phyloP scores from a whole-genome alignment of 2,888 invertebrate genomes.

The Tetramorium bicarinatum region DNA sequence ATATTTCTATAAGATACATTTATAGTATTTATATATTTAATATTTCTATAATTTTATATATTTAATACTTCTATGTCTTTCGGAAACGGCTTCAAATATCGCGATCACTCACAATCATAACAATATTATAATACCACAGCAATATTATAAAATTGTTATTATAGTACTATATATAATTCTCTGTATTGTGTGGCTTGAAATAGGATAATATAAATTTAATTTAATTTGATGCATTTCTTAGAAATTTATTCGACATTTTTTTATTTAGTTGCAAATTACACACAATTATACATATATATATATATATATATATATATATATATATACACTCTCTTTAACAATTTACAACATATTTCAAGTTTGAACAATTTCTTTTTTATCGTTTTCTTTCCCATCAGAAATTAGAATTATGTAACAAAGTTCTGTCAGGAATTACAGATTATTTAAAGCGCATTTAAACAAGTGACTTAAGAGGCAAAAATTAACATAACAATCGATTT shows the following conservation, averaged over 20 bases:
- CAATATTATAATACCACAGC: too few relatives aligned
- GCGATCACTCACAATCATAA: too few relatives aligned
- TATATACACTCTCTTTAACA: neutral
- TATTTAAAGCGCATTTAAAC: neutral
- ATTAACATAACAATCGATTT: neutral
- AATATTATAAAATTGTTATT: neutral
- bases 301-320: too few relatives aligned
- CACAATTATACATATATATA: too few relatives aligned
- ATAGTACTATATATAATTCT: neutral
- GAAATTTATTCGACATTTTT: neutral
- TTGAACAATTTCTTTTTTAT: neutral
- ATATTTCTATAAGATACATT: too few relatives aligned
- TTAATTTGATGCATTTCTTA: neutral
- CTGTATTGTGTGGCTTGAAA: neutral
- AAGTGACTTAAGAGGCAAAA: slow-evolving; percentile 7
- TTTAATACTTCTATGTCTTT: too few relatives aligned
- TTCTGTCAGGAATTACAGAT: neutral
- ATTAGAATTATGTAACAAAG: neutral
- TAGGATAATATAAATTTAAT: neutral
- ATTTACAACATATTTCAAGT: neutral
- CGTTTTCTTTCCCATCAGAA: neutral
- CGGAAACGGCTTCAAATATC: too few relatives aligned
- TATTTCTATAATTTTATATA: too few relatives aligned
- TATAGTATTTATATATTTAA: too few relatives aligned
- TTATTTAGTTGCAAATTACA: neutral